Evolutionary conservation across 2,797 vertebrate genomes (phyloP).

Genomic region (Serranus cabrilla): DNA sequence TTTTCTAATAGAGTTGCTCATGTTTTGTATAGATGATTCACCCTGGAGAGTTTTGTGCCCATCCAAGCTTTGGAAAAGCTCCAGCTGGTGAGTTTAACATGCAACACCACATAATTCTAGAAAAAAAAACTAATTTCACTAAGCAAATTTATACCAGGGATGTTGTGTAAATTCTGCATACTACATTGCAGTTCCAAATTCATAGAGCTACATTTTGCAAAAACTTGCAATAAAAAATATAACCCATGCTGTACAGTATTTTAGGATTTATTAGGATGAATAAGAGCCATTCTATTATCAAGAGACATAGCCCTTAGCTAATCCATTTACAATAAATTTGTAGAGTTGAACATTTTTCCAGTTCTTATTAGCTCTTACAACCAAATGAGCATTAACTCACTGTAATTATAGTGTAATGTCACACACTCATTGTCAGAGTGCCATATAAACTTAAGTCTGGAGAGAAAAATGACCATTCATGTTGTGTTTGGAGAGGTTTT

Average conservation of each 20-base stretch:
- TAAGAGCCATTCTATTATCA: conserved; percentile 7
- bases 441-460: not conserved
- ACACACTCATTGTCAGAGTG: conserved; percentile 1
- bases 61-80: not conserved
- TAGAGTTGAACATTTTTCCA: not conserved
- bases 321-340: conserved; percentile 17
- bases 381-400: conserved; percentile 24
- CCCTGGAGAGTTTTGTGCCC: not conserved
- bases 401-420: not conserved
- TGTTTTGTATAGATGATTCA: not conserved
- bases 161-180: not conserved
- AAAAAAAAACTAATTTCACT: not conserved
- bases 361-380: conserved; percentile 11
- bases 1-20: not conserved
- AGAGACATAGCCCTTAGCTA: conserved; percentile 12
- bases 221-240: not conserved
- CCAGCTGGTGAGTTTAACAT: too few species aligned
- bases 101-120: too few species aligned
- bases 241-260: conserved; percentile 6
- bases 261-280: not conserved
- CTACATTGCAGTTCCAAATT: not conserved
- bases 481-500: conserved; percentile 11
- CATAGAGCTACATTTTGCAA: not conserved
- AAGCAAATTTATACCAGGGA: not conserved
- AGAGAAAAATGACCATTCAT: not conserved